These are phyloP conservation scores for Parascotia fuliginaria DNA, from an alignment of 2,888 invertebrate species.

Conservation along the genomic window DNA sequence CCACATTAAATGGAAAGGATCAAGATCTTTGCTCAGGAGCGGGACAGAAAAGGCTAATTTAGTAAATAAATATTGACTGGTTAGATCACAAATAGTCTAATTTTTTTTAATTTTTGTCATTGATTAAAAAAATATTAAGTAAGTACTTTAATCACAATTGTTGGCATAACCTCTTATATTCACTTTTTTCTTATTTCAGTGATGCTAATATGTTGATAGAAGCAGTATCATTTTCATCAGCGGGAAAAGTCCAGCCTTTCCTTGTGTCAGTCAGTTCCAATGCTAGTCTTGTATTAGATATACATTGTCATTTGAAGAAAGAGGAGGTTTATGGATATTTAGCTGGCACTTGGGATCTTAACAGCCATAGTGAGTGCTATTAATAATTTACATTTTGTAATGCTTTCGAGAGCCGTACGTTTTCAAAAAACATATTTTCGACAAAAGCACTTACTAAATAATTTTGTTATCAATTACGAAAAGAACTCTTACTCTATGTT, in stretches of 20 bases:
- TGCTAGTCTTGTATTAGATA: conserved; percentile 94
- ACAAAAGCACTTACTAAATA: too few relatives aligned
- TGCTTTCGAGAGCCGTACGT: too few relatives aligned
- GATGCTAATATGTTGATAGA: conserved; percentile 96
- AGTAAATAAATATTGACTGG: too few relatives aligned
- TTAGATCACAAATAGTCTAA: too few relatives aligned
- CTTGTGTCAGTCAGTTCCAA: conserved; percentile 94
- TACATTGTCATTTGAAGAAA: conserved; percentile 97
- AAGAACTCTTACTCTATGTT: too few relatives aligned
- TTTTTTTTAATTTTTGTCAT: too few relatives aligned
- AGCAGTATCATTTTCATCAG: conserved; percentile 93
- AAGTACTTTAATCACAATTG: neutral
- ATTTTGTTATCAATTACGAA: too few relatives aligned
- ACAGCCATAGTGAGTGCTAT: conserved; percentile 92
- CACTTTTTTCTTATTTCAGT: conserved; percentile 80
- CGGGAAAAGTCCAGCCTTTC: conserved; percentile 97
- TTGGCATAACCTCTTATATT: neutral
- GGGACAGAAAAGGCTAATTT: too few relatives aligned
- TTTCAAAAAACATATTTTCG: too few relatives aligned
- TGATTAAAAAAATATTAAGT: too few relatives aligned
- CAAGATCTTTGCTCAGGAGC: too few relatives aligned
- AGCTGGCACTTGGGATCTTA: conserved; percentile 97
- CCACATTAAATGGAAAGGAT: too few relatives aligned
- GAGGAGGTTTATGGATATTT: conserved; percentile 98
- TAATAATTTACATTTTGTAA: neutral